phyloP scores from a whole-genome alignment of 2,113 vertebrate genomes.

The Pseudois nayaur region DNA sequence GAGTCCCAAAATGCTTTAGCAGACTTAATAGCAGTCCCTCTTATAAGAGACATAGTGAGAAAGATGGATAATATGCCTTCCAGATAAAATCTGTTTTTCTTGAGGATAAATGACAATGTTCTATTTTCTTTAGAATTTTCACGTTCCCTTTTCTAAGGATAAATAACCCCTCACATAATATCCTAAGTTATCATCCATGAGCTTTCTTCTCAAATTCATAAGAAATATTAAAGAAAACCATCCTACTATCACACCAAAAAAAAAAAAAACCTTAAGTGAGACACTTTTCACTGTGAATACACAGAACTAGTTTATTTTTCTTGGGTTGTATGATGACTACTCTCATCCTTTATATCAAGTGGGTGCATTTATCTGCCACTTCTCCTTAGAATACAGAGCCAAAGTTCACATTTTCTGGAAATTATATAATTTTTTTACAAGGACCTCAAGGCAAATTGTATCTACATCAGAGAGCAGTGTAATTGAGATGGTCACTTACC shows the following conservation, averaged over 20 bases:
- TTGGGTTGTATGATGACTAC: background rate
- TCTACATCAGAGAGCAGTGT: background rate
- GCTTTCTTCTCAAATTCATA: background rate
- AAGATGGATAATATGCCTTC: background rate
- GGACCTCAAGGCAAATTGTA: background rate
- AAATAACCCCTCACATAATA: background rate
- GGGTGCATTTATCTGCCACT: background rate
- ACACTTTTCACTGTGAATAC: background rate
- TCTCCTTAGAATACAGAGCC: background rate
- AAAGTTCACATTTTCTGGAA: background rate
- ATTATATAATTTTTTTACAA: constrained; percentile 16
- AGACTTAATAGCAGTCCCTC: background rate
- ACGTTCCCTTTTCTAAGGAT: background rate
- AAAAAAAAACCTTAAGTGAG: background rate
- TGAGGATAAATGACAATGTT: background rate
- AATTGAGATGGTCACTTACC: background rate
- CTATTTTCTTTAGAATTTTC: constrained; percentile 5
- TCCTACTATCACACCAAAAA: background rate
- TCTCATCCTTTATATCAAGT: background rate
- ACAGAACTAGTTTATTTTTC: background rate
- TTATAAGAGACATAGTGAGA: background rate
- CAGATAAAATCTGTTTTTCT: background rate
- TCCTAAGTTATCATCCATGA: background rate
- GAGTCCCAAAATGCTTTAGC: background rate
- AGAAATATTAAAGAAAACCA: constrained; percentile 21